These are phyloP conservation scores for Drosophila neotestacea DNA, from an alignment of 2,888 invertebrate species.

Conservation along the genomic window DNA sequence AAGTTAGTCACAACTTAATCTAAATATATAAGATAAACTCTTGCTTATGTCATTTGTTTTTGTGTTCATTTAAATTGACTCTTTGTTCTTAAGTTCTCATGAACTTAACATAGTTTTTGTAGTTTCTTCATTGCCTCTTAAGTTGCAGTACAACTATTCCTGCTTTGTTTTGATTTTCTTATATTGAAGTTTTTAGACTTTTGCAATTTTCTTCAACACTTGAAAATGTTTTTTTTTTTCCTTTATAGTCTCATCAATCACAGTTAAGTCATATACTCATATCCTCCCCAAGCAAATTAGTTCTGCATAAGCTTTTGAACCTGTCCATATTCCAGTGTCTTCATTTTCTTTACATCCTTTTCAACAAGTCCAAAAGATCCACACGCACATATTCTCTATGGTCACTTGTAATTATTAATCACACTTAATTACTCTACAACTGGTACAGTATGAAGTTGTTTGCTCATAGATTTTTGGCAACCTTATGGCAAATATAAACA, in stretches of 20 bases:
- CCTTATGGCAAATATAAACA: constrained; percentile 14
- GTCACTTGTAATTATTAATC: constrained; percentile 2
- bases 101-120: not conserved
- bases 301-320: too few species aligned
- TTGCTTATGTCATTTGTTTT: too few species aligned
- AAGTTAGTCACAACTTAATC: too few species aligned
- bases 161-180: not conserved
- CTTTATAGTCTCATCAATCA: not conserved
- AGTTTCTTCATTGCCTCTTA: not conserved
- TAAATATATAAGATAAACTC: too few species aligned
- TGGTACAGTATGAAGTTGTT: not conserved
- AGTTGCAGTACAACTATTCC: not conserved
- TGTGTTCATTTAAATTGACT: too few species aligned
- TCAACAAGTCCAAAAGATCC: not conserved
- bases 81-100: not conserved
- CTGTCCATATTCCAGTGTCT: not conserved
- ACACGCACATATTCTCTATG: not conserved
- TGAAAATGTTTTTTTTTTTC: too few species aligned
- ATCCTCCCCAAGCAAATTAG: not conserved
- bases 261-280: not conserved
- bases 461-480: constrained; percentile 22
- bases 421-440: constrained; percentile 13
- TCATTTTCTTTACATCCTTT: not conserved
- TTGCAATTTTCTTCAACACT: too few species aligned
- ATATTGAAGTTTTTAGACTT: too few species aligned